Evolutionary conservation across 1,140 invertebrate species (phyloP), one percentile per base, ranked within the genome.

Genomic region (Psilanteris sp.): DNA sequence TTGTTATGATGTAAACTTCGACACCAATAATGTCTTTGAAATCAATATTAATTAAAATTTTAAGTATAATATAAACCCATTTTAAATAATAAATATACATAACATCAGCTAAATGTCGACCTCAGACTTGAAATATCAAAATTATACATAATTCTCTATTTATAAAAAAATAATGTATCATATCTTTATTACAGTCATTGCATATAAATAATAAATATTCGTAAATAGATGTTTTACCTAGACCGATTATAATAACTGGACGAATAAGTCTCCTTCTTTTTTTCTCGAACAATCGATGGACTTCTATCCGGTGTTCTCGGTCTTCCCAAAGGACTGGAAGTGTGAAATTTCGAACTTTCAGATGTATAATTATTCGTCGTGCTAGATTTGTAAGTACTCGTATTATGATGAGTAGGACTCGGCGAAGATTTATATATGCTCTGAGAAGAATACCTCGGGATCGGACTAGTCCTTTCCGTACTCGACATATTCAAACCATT

Each of bases 221-320:
- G n/a, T n/a, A n/a, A n/a, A n/a, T 41, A 41, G 20, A 29, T 29
- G n/a, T n/a, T n/a, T 32, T 46, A 46, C 72, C 72, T 75, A 9
- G 72, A 75, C 14, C 72, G 79, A 55, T 83, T 85, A 24, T 85
- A 82, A 13, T 82, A 78, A 11, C 55, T 82, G 1, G 79, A 81
- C 0, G 80, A 84, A 37, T 84, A 83, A 44, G 79, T 83, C 11
- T 88, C 87, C 13, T 85, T n/a, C n/a, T n/a, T 83, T 0, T 83
- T 85, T 26, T 88, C 85, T 18, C 85, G 79, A 3, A 84, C 54
- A 26, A 83, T 48, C 7, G 86, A 87, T 0, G 89, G 89, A 55
- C 88, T 89, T 15, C 76, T 68, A 32, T 70, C 76, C 5, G 83
- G 80, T 4, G 85, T 81, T 8, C 79, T 79, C 1, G 83, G 76